Percentiles rank a stretch among this genome's conserved stretches.
phyloP scores from a whole-genome alignment of 1,140 invertebrate genomes.

The Macrostomum lignano region DNA sequence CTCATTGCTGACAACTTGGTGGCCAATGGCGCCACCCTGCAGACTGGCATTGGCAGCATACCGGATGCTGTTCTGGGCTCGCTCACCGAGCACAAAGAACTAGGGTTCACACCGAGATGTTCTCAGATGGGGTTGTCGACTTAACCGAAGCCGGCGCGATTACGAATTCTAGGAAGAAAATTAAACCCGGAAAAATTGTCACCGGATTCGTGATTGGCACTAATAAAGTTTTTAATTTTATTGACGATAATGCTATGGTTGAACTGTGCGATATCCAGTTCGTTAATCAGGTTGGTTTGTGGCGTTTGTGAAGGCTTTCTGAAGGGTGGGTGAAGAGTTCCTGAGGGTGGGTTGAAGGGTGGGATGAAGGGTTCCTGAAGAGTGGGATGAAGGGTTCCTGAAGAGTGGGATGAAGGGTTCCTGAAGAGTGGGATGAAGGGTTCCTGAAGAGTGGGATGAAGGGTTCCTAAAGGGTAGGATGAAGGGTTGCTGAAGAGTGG shows the following conservation, averaged over 20 bases:
- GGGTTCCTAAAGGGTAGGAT: too few relatives aligned
- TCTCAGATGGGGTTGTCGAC: slow-evolving; percentile 59
- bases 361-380: too few relatives aligned
- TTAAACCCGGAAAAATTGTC: slow-evolving; percentile 52
- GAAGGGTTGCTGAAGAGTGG: too few relatives aligned
- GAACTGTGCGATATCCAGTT: slow-evolving; percentile 31
- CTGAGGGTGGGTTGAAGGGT: too few relatives aligned
- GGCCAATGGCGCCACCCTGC: slow-evolving; percentile 60
- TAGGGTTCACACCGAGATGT: slow-evolving; percentile 84
- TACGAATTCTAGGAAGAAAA: slow-evolving; percentile 50
- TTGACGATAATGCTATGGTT: slow-evolving; percentile 65
- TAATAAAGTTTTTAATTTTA: slow-evolving; percentile 55
- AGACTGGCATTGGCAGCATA: slow-evolving; percentile 69
- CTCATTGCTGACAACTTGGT: slow-evolving; percentile 62
- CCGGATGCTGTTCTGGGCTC: slow-evolving; percentile 54
- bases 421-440: too few relatives aligned
- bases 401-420: too few relatives aligned
- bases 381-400: too few relatives aligned
- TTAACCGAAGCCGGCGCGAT: slow-evolving; percentile 49
- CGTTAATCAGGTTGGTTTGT: too few relatives aligned
- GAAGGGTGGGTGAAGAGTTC: too few relatives aligned
- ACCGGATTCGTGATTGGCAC: slow-evolving; percentile 61
- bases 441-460: too few relatives aligned
- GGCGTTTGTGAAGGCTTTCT: too few relatives aligned
- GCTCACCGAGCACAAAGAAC: slow-evolving; percentile 52